Evolutionary conservation across 2,113 vertebrate genomes (phyloP).

Genomic region (Nesoenas mayeri): DNA sequence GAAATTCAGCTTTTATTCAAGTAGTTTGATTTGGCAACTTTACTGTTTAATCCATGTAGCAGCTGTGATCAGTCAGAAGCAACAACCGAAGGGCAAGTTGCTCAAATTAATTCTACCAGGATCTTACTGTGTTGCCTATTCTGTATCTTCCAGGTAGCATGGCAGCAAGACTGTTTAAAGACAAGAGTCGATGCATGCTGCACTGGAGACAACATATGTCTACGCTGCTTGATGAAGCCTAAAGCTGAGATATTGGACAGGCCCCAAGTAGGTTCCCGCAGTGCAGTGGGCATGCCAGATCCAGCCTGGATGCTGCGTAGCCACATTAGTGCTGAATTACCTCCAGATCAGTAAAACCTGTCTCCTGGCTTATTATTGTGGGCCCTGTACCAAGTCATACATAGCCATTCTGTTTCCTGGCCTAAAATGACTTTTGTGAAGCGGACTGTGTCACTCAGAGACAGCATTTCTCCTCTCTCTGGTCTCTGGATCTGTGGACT

Average conservation of each 20-base stretch:
- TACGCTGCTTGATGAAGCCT: neutral
- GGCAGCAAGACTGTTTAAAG: neutral
- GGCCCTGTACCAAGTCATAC: neutral
- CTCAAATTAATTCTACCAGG: neutral
- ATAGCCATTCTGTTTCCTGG: neutral
- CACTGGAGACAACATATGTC: neutral
- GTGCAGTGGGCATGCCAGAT: neutral
- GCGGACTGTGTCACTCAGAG: neutral
- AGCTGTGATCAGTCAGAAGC: neutral
- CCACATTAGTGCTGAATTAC: neutral
- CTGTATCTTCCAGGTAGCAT: neutral
- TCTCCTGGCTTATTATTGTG: neutral
- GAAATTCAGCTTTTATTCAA: conserved; percentile 35
- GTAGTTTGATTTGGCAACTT: neutral
- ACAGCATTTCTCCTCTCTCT: neutral
- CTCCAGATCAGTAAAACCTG: conserved; percentile 10
- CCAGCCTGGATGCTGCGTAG: neutral
- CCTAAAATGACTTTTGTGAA: neutral
- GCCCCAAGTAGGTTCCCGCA: neutral
- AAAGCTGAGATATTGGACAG: neutral
- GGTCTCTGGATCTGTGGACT: accelerated
- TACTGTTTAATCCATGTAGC: neutral
- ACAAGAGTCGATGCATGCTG: neutral
- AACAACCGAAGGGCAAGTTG: neutral
- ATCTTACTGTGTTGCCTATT: neutral